phyloP scores from a whole-genome alignment of 2,113 vertebrate species.

The Vireo altiloquus region DNA sequence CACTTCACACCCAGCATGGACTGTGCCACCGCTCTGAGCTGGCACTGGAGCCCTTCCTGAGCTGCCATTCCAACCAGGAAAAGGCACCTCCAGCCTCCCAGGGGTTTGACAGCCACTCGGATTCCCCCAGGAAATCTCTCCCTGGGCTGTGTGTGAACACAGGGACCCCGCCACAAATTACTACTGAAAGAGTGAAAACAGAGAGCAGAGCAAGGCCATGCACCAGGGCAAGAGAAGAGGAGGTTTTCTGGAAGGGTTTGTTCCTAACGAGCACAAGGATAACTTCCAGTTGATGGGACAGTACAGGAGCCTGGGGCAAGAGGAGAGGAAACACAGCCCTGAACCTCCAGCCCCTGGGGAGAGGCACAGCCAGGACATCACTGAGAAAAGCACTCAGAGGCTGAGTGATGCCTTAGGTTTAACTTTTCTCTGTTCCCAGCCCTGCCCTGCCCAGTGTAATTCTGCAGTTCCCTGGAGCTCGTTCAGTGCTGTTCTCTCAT shows the following conservation, averaged over 20 bases:
- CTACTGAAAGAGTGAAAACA: fast-evolving
- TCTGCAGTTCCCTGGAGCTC: too few relatives aligned
- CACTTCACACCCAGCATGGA: fast-evolving
- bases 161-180: fast-evolving
- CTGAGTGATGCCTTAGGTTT: too few relatives aligned
- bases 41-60: background rate
- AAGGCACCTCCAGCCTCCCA: background rate
- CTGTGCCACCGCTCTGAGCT: background rate
- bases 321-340: background rate
- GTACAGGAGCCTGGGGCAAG: background rate
- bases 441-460: too few relatives aligned
- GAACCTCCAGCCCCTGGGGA: background rate
- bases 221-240: background rate
- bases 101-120: fast-evolving
- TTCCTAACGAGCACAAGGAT: fast-evolving
- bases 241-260: background rate
- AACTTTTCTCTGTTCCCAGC: too few relatives aligned
- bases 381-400: background rate
- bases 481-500: too few relatives aligned
- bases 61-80: background rate
- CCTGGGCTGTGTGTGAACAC: fast-evolving
- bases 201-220: background rate
- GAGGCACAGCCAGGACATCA: fast-evolving
- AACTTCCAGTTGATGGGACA: background rate
- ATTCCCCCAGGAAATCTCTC: too few relatives aligned